These are phyloP conservation scores for Aphidius ervi DNA, from an alignment of 1,140 invertebrate genomes.

Conservation along the genomic window DNA sequence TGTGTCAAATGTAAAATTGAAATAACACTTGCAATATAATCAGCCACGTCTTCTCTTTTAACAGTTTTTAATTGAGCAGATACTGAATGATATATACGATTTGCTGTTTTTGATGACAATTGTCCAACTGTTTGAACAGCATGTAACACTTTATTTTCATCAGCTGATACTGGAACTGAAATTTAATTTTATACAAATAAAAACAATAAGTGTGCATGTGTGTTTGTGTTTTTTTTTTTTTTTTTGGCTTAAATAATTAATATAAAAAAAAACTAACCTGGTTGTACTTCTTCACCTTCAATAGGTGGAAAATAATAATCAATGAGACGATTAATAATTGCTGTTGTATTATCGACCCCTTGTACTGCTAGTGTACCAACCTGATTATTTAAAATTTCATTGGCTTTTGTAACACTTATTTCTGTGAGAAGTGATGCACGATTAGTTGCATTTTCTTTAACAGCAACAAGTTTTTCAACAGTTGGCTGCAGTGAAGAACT, in stretches of 20 bases:
- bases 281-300: constrained; percentile 50
- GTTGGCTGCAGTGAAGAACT: constrained; percentile 60
- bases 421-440: constrained; percentile 65
- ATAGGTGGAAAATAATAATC: constrained; percentile 66
- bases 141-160: constrained; percentile 66
- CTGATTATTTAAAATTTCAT: constrained; percentile 65
- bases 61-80: constrained; percentile 61
- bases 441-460: constrained; percentile 59
- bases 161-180: constrained; percentile 58
- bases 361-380: constrained; percentile 64
- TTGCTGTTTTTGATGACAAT: constrained; percentile 67
- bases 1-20: constrained; percentile 64
- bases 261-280: constrained; percentile 44
- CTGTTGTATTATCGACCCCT: constrained; percentile 62
- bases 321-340: constrained; percentile 61
- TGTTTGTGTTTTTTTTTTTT: background rate
- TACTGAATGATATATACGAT: constrained; percentile 67
- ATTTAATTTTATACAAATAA: constrained; percentile 21
- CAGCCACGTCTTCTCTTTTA: constrained; percentile 61
- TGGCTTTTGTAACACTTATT: constrained; percentile 66
- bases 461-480: constrained; percentile 57
- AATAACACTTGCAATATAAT: constrained; percentile 62
- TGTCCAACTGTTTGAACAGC: constrained; percentile 70
- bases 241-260: constrained; percentile 3
- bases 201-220: constrained; percentile 6